Evolutionary conservation across 2,888 invertebrate species (phyloP).

Genomic region (Saturnia pavonia): DNA sequence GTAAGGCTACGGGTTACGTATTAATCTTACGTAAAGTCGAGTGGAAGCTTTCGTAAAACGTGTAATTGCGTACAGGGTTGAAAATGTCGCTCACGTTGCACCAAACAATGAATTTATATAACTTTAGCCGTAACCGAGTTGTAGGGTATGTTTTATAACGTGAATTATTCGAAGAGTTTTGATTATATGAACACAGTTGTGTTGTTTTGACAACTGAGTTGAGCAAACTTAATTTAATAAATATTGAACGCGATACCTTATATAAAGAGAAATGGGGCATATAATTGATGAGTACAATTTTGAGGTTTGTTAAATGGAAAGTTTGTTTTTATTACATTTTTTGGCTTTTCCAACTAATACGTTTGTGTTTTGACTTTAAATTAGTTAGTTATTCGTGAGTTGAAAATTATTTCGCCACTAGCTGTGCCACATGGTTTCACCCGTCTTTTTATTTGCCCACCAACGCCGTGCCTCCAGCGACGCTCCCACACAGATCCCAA

Average conservation of each 20-base stretch:
- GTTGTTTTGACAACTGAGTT: not conserved
- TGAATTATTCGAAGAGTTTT: constrained; percentile 30
- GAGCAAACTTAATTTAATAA: not conserved
- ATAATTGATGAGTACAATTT: no score
- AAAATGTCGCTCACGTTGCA: constrained; percentile 44
- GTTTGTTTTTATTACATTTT: no score
- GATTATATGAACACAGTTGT: constrained; percentile 14
- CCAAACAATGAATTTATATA: constrained; percentile 20
- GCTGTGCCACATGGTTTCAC: no score
- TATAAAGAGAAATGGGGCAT: no score
- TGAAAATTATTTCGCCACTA: no score
- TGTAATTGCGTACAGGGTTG: constrained; percentile 35
- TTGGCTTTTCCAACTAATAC: no score
- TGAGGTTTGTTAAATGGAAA: no score
- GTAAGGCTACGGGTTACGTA: constrained; percentile 50
- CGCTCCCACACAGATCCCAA: no score
- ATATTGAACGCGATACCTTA: not conserved
- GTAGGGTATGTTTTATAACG: constrained; percentile 37
- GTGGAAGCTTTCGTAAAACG: constrained; percentile 46
- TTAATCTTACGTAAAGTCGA: constrained; percentile 33
- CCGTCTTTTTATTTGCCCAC: no score
- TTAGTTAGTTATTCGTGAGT: no score
- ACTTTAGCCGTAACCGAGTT: constrained; percentile 37
- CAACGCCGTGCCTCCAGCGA: no score
- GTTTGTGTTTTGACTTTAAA: no score